These are phyloP conservation scores for Drosophila acutilabella DNA, from an alignment of 2,888 invertebrate species.

Conservation along the genomic window DNA sequence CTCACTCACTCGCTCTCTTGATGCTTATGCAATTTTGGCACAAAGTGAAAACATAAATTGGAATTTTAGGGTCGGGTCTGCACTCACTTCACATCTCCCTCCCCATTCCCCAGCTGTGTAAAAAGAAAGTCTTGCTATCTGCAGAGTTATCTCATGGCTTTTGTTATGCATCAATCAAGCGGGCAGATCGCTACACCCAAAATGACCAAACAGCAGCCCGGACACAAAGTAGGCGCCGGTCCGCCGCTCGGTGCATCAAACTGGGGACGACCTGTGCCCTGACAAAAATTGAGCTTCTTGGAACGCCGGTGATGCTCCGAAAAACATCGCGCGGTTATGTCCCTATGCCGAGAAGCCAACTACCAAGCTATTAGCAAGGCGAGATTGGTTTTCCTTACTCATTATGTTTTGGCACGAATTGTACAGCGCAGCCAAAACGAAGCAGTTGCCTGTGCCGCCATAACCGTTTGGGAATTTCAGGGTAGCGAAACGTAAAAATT, in stretches of 20 bases:
- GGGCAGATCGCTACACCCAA: slow-evolving; percentile 84
- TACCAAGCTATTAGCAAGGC: slow-evolving; percentile 82
- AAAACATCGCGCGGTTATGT: slow-evolving; percentile 1
- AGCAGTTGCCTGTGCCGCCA: slow-evolving; percentile 9
- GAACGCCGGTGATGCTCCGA: slow-evolving; percentile 19
- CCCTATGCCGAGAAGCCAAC: slow-evolving; percentile 81
- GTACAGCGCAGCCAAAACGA: background rate
- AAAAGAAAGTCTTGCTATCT: slow-evolving; percentile 32
- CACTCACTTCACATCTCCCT: background rate
- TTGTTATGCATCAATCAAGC: slow-evolving; percentile 18
- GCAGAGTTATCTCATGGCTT: background rate
- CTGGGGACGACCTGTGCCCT: slow-evolving; percentile 83
- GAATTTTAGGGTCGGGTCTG: slow-evolving; percentile 36
- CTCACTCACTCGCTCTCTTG: slow-evolving; percentile 4
- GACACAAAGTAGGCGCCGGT: slow-evolving; percentile 80
- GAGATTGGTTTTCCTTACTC: slow-evolving; percentile 83
- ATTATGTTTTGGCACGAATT: slow-evolving; percentile 81
- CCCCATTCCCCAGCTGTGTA: background rate
- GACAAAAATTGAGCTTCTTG: slow-evolving; percentile 83
- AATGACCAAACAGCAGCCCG: slow-evolving; percentile 42
- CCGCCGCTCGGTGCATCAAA: slow-evolving; percentile 33
- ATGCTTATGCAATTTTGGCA: slow-evolving; percentile 67
- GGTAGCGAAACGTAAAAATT: slow-evolving; percentile 24
- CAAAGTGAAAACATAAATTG: slow-evolving; percentile 64
- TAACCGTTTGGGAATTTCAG: slow-evolving; percentile 67